These are phyloP conservation scores for Bacillus rossius DNA, from an alignment of 1,140 invertebrate species.

Conservation along the genomic window DNA sequence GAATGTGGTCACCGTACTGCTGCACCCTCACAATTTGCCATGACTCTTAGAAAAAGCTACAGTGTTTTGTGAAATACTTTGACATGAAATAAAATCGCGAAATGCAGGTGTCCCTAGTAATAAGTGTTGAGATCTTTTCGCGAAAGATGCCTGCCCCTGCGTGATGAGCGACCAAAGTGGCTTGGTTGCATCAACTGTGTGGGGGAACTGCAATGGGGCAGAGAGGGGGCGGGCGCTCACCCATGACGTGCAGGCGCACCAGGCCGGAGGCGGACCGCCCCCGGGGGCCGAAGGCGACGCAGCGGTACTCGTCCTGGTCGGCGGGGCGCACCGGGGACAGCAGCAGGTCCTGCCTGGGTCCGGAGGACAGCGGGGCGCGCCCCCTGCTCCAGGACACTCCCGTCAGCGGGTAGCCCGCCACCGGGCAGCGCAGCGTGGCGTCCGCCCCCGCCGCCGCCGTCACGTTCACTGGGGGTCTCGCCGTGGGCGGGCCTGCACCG, in stretches of 20 bases:
- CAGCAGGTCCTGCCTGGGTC: conserved; percentile 60
- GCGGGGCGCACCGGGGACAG: conserved; percentile 62
- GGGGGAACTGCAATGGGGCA: no score
- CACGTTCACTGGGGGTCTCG: conserved; percentile 70
- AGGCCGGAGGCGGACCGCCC: conserved; percentile 64
- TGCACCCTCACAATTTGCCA: no score
- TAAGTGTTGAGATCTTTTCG: no score
- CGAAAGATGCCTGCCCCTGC: no score
- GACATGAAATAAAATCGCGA: no score
- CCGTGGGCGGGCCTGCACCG: conserved; percentile 68
- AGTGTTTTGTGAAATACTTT: no score
- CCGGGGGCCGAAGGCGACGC: conserved; percentile 69
- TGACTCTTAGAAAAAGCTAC: no score
- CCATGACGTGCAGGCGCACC: conserved; percentile 68
- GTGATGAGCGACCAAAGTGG: no score
- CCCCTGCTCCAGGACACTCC: conserved; percentile 52
- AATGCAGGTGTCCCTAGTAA: no score
- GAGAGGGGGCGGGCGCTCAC: conserved; percentile 50
- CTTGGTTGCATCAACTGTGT: no score
- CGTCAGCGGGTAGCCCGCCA: conserved; percentile 81
- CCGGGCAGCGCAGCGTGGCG: conserved; percentile 75
- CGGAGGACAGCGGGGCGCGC: conserved; percentile 41
- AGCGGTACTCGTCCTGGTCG: conserved; percentile 73
- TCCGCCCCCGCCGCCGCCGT: conserved; percentile 75
- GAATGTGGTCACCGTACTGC: no score